Conservation (phyloP, 2,797 vertebrate genomes). For the Sebastes itinus region DNA sequence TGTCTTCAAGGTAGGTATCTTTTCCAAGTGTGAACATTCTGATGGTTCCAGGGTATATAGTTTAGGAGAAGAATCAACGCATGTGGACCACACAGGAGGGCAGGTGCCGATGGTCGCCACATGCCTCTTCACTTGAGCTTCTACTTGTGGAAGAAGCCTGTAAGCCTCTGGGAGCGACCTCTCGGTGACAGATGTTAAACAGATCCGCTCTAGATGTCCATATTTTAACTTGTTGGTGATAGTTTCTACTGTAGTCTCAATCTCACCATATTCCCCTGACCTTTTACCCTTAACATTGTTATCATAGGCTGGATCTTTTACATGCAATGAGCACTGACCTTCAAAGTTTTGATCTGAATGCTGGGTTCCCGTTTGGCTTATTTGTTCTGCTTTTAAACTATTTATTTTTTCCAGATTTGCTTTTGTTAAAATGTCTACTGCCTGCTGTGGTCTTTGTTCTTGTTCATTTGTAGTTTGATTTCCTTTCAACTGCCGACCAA, state of each 20-base stretch:
- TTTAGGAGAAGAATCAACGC: constrained; percentile 30
- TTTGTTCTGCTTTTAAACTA: background rate
- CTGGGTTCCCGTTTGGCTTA: background rate
- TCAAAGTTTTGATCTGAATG: constrained; percentile 5
- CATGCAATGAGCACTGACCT: background rate
- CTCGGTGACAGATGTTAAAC: constrained; percentile 62
- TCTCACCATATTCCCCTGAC: constrained; percentile 24
- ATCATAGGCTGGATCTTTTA: background rate
- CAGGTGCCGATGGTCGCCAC: constrained; percentile 70
- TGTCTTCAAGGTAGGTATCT: background rate
- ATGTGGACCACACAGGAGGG: constrained; percentile 71
- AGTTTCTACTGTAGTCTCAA: constrained; percentile 27
- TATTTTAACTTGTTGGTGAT: constrained; percentile 64
- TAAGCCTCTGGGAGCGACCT: constrained; percentile 63
- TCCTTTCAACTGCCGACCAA: background rate
- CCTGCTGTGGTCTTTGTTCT: constrained; percentile 1
- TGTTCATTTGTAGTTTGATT: background rate
- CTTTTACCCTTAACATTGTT: background rate
- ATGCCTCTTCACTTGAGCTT: constrained; percentile 63
- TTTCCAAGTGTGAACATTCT: constrained; percentile 5
- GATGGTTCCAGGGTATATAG: background rate
- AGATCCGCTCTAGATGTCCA: constrained; percentile 56
- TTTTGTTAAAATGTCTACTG: background rate
- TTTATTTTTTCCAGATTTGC: constrained; percentile 5
- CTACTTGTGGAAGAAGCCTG: constrained; percentile 61